A percentile compares a stretch with the other conserved stretches of the same genome.
Conservation (phyloP, 2,797 vertebrate species). For the Lerista edwardsae region DNA sequence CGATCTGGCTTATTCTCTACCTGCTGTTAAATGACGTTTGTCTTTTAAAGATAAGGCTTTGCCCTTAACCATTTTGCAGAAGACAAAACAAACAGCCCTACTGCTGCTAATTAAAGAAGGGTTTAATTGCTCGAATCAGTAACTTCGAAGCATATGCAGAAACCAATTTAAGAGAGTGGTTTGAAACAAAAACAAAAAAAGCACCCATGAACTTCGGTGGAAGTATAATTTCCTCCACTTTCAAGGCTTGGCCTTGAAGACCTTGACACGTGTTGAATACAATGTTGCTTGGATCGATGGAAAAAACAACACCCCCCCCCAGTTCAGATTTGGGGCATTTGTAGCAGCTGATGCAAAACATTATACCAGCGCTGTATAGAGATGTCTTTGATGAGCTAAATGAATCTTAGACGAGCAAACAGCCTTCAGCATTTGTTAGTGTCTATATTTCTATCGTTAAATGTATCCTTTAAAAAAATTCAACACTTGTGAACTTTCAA, state of each 20-base stretch:
- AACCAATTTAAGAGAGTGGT: not conserved
- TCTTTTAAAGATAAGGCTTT: conserved; percentile 11
- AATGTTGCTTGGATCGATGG: not conserved
- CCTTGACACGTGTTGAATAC: conserved; percentile 13
- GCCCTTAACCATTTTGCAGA: not conserved
- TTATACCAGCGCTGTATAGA: not conserved
- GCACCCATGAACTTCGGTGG: conserved; percentile 27
- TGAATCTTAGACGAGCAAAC: not conserved
- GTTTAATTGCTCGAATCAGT: not conserved
- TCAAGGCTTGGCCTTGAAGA: not conserved
- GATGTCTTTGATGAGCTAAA: not conserved
- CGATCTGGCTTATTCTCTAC: not conserved
- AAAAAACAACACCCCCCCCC: not conserved
- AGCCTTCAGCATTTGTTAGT: not conserved
- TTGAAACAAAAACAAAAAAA: not conserved
- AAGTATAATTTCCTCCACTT: conserved; percentile 8
- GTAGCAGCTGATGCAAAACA: not conserved
- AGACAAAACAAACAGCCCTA: conserved; percentile 15
- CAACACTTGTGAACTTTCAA: not conserved
- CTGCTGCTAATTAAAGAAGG: conserved; percentile 19
- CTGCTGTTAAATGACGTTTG: conserved; percentile 22
- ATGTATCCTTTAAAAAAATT: not conserved
- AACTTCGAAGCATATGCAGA: not conserved
- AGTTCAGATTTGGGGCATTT: not conserved
- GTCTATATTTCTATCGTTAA: not conserved